Evolutionary conservation across 2,888 invertebrate species (phyloP), one percentile per base, ranked within the genome.

Genomic region (Amaurobius ferox): DNA sequence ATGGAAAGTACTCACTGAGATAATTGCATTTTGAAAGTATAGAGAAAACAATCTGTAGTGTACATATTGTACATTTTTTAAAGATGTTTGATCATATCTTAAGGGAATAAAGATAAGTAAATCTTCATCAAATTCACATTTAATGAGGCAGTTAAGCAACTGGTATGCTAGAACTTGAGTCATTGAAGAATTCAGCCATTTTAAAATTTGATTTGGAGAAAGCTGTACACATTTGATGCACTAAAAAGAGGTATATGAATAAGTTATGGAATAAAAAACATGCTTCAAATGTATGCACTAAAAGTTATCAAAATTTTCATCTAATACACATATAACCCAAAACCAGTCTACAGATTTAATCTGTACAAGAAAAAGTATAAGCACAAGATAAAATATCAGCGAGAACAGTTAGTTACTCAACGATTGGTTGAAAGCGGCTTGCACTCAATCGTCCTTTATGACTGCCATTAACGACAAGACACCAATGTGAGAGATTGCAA

Each of bases 171-270:
- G 13, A 5, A 29, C 1, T 67, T 78, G 71, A 9, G 66, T 77
- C 3, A 3, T 35, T 40, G 55, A n/a, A 40, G 19, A 62, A 39
- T 67, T 72, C 26, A 85, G 16, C 83, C 83, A 85, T 16, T 77
- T 71, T 6, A 77, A 40, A 61, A 85, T 55, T 23, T 67, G 28
- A 9, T 9, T 23, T 23, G 77, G 29, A 5, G 48, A 19, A 40
- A 85, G 39, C 30, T 29, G 35, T 29, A 85, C 9, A 5, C 19
- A n/a, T 11, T 62, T 7, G 39, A 32, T 40, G 35, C 72, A 48
- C 83, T 85, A 29, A 30, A 83, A 77, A 44, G 16, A 23, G 68
- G n/a, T n/a, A n/a, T n/a, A n/a, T n/a, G n/a, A n/a, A n/a, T n/a
- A n/a, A n/a, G n/a, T n/a, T n/a, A n/a, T n/a, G n/a, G n/a, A n/a